A percentile compares a stretch with the other conserved stretches of the same genome.
These are phyloP conservation scores for Rosalia funebris DNA, from an alignment of 2,888 invertebrate species.

Conservation along the genomic window DNA sequence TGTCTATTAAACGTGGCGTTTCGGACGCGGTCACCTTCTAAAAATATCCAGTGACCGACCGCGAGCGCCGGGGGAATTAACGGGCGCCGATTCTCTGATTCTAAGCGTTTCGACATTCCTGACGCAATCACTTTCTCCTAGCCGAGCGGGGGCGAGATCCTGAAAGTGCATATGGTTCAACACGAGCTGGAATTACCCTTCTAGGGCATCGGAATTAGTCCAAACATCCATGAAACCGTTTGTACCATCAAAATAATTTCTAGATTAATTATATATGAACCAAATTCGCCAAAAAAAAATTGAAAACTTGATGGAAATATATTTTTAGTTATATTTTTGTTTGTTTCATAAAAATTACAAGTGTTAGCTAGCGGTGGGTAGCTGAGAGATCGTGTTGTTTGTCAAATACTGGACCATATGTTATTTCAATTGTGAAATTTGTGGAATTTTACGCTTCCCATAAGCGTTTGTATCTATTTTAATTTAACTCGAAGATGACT, in stretches of 20 bases:
- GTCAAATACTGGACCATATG: background rate
- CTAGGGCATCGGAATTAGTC: constrained; percentile 6
- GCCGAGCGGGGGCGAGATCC: constrained; percentile 28
- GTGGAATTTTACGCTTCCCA: background rate
- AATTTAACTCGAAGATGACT: background rate
- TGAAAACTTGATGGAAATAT: no score
- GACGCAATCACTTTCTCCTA: constrained; percentile 33
- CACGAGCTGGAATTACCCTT: constrained; percentile 14
- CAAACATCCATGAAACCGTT: no score
- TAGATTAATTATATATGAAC: background rate
- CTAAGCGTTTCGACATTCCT: constrained; percentile 16
- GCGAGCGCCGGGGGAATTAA: constrained; percentile 9
- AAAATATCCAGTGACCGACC: constrained; percentile 11
- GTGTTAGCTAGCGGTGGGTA: background rate
- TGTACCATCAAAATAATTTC: background rate
- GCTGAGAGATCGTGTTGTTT: background rate
- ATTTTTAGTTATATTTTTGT: background rate
- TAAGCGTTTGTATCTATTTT: background rate
- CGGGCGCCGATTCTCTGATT: background rate
- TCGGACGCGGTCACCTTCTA: background rate
- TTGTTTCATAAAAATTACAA: background rate
- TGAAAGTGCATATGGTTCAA: constrained; percentile 27
- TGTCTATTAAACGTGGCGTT: background rate
- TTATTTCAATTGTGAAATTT: background rate
- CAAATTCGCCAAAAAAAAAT: background rate